Evolutionary conservation across 1,140 invertebrate species (phyloP).

Genomic region (Lamellibrachia luymesi): DNA sequence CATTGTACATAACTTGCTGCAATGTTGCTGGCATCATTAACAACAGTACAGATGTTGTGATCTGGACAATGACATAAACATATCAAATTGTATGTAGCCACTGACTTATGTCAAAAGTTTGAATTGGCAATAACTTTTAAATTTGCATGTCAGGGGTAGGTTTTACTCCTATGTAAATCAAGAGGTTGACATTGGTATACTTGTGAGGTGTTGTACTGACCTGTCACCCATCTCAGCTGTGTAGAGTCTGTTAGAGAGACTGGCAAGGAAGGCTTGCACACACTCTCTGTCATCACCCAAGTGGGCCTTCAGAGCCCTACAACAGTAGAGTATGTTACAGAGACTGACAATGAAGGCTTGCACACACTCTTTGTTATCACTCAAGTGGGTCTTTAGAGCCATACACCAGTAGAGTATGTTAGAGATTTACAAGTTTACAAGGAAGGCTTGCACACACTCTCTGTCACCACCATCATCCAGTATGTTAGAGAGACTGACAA

Average conservation of each 20-base stretch:
- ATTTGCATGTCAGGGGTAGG: too few relatives aligned
- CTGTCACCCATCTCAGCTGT: conserved; percentile 60
- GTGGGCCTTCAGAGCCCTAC: conserved; percentile 79
- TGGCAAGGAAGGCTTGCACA: conserved; percentile 89
- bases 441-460: neutral
- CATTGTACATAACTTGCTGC: too few relatives aligned
- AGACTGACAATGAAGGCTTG: neutral
- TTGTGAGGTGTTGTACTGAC: conserved; percentile 35
- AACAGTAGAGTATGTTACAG: neutral
- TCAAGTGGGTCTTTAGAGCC: neutral
- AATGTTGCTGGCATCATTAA: too few relatives aligned
- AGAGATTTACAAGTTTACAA: neutral
- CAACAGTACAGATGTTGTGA: too few relatives aligned
- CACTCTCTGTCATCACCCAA: conserved; percentile 83
- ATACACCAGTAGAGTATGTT: neutral
- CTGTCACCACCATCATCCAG: conserved; percentile 64
- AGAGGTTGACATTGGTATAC: neutral
- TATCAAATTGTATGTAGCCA: too few relatives aligned
- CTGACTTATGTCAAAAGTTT: too few relatives aligned
- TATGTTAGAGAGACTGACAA: conserved; percentile 79
- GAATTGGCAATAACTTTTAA: too few relatives aligned
- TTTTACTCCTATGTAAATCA: neutral
- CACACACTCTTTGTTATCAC: conserved; percentile 47
- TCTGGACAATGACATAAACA: too few relatives aligned
- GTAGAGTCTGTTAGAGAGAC: conserved; percentile 90